These are phyloP conservation scores for Oncopodura yosiiana DNA, from an alignment of 1,140 invertebrate species.

Conservation along the genomic window DNA sequence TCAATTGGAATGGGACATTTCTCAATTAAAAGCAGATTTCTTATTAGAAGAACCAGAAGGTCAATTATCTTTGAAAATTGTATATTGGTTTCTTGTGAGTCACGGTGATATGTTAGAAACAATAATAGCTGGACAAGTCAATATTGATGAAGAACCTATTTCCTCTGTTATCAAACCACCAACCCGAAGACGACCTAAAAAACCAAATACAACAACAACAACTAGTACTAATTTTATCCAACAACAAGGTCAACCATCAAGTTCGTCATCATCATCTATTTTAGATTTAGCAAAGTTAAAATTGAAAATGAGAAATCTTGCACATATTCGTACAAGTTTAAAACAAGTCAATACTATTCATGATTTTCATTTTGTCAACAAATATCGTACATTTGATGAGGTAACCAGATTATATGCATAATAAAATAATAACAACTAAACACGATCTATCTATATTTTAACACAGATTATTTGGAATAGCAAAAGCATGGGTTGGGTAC, in stretches of 20 bases:
- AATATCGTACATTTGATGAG: conserved; percentile 33
- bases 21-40: conserved; percentile 27
- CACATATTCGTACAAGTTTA: conserved; percentile 22
- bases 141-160: background rate
- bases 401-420: conserved; percentile 10
- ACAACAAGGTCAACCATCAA: background rate
- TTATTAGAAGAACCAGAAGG: conserved; percentile 32
- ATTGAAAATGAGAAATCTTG: conserved; percentile 1
- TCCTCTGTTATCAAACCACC: background rate
- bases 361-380: conserved; percentile 33
- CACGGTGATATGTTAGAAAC: conserved; percentile 27
- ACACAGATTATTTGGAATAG: conserved; percentile 29
- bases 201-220: background rate
- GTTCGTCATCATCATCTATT: background rate
- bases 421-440: background rate
- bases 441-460: conserved; percentile 4
- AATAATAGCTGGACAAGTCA: conserved; percentile 15
- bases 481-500: conserved; percentile 27
- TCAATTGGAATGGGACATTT: conserved; percentile 19
- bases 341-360: conserved; percentile 27
- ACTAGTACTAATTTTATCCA: background rate
- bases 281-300: background rate
- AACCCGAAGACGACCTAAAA: background rate
- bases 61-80: conserved; percentile 26
- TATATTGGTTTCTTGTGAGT: conserved; percentile 30